Conservation (phyloP, 2,888 invertebrate species). For the Synanthedon myopaeformis region DNA sequence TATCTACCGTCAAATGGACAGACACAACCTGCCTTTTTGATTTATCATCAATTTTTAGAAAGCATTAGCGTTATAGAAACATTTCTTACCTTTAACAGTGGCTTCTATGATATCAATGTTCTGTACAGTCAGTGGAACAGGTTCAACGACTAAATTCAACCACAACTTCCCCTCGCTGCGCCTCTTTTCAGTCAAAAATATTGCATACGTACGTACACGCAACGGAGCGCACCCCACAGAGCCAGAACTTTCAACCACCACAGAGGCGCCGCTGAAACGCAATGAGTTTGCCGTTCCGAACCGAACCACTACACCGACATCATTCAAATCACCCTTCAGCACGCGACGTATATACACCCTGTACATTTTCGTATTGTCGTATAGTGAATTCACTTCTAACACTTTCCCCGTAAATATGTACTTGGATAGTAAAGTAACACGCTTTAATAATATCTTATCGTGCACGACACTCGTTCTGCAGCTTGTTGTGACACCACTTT, state of each 20-base stretch:
- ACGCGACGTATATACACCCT: conserved; percentile 54
- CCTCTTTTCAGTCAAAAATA: conserved; percentile 45
- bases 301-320: conserved; percentile 37
- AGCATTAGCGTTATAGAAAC: too few relatives aligned
- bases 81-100: conserved; percentile 44
- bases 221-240: conserved; percentile 30
- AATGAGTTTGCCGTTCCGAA: conserved; percentile 35
- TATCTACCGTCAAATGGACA: too few relatives aligned
- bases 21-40: too few relatives aligned
- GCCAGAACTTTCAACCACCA: conserved; percentile 36
- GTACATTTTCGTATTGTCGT: conserved; percentile 32
- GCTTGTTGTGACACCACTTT: conserved; percentile 16
- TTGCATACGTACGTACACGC: conserved; percentile 44
- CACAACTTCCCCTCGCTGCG: conserved; percentile 15
- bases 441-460: conserved; percentile 41
- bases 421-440: conserved; percentile 39
- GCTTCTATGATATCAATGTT: conserved; percentile 51
- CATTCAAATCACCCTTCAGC: conserved; percentile 54
- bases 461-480: conserved; percentile 31
- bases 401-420: conserved; percentile 59
- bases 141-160: conserved; percentile 42
- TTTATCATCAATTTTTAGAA: too few relatives aligned
- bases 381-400: conserved; percentile 28
- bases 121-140: conserved; percentile 41
- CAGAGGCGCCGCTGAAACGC: conserved; percentile 44